Evolutionary conservation across 1,140 invertebrate genomes (phyloP).

Genomic region (Bombus balteatus): DNA sequence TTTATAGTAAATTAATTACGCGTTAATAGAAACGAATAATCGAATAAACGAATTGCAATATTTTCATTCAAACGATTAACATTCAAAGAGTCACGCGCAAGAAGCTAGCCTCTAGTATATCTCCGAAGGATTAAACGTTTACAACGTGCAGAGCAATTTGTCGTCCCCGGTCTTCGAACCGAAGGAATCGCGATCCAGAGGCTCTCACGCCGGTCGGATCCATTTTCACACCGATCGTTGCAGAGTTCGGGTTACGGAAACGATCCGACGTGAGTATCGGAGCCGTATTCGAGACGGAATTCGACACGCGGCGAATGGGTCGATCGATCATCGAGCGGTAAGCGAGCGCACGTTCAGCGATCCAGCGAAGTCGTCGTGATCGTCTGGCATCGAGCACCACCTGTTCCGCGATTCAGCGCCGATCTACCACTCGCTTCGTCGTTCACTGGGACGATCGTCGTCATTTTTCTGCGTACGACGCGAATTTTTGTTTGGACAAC

Average conservation of each 20-base stretch:
- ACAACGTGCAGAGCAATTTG: neutral
- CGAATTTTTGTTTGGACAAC: conserved; percentile 63
- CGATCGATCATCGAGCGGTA: conserved; percentile 55
- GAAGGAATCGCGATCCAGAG: conserved; percentile 5
- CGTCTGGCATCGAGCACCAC: conserved; percentile 48
- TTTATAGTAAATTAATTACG: too few species aligned
- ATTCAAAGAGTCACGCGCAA: neutral
- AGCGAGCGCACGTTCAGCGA: conserved; percentile 25
- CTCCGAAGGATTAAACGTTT: neutral
- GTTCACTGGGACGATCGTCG: conserved; percentile 8
- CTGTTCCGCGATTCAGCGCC: conserved; percentile 41
- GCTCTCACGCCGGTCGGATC: neutral
- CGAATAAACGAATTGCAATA: neutral
- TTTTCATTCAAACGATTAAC: neutral
- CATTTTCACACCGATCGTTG: conserved; percentile 43
- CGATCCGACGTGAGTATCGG: conserved; percentile 37
- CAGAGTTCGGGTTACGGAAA: conserved; percentile 53
- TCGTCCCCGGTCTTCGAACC: neutral
- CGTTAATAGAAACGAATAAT: neutral
- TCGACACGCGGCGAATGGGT: conserved; percentile 42
- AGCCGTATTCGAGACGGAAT: conserved; percentile 36
- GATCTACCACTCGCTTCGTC: conserved; percentile 30
- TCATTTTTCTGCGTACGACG: conserved; percentile 39
- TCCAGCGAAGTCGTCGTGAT: neutral
- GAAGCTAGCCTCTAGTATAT: neutral